phyloP scores from a whole-genome alignment of 1,140 invertebrate species.

The Aricia agestis region DNA sequence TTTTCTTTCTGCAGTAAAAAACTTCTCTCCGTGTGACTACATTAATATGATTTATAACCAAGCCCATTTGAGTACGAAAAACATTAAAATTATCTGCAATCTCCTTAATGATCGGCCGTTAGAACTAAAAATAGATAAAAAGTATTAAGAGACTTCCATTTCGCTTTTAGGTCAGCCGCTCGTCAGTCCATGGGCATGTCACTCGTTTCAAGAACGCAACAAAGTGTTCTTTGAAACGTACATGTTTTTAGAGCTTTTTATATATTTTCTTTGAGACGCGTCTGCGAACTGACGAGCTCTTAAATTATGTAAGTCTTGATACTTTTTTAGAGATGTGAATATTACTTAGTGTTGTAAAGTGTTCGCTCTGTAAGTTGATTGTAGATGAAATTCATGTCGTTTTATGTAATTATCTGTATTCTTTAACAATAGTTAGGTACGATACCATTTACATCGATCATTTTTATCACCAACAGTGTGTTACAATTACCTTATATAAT shows the following conservation, averaged over 20 bases:
- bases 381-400: too few species aligned
- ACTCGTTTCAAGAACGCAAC: background rate
- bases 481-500: background rate
- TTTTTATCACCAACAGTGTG: background rate
- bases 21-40: too few species aligned
- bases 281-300: background rate
- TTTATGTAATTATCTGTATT: too few species aligned
- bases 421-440: too few species aligned
- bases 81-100: background rate
- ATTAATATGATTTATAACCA: too few species aligned
- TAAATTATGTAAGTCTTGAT: slow-evolving; percentile 1
- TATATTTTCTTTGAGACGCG: background rate
- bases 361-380: too few species aligned
- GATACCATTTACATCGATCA: too few species aligned
- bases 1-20: too few species aligned
- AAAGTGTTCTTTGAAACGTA: background rate
- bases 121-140: slow-evolving; percentile 4
- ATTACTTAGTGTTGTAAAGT: too few species aligned
- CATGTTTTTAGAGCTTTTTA: background rate
- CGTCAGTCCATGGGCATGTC: background rate
- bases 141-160: background rate
- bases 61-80: background rate
- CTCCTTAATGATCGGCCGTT: background rate
- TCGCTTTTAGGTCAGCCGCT: background rate
- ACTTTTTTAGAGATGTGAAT: background rate